Evolutionary conservation across 2,888 invertebrate species (phyloP).

Genomic region (Petrophora chlorosata): DNA sequence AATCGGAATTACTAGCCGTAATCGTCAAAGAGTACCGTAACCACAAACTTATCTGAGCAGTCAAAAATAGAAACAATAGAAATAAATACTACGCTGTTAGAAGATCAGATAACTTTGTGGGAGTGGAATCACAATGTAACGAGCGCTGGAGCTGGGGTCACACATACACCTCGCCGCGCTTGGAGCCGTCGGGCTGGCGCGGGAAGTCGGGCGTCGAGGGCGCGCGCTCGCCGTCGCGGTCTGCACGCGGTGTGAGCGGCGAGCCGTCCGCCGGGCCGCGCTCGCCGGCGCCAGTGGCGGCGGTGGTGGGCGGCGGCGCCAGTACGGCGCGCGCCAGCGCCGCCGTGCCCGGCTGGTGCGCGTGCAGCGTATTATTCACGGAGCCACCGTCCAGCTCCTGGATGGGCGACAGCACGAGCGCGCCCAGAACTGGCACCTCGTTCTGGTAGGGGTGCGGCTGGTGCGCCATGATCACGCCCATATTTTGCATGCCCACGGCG

Average conservation of each 20-base stretch:
- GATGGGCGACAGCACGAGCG: slow-evolving; percentile 91
- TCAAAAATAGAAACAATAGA: too few relatives aligned
- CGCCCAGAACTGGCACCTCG: slow-evolving; percentile 90
- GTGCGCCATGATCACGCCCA: slow-evolving; percentile 89
- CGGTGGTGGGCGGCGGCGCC: slow-evolving; percentile 62
- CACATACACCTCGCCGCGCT: slow-evolving; percentile 76
- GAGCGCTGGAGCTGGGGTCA: slow-evolving; percentile 42
- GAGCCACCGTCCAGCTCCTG: slow-evolving; percentile 92
- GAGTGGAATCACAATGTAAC: too few relatives aligned
- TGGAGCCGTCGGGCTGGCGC: slow-evolving; percentile 61
- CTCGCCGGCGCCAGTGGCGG: slow-evolving; percentile 80
- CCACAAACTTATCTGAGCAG: too few relatives aligned
- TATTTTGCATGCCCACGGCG: slow-evolving; percentile 78
- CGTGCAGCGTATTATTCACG: slow-evolving; percentile 88
- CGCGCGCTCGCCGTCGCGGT: slow-evolving; percentile 53
- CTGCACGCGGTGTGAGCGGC: background rate
- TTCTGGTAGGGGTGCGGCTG: slow-evolving; percentile 85
- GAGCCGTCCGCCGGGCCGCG: slow-evolving; percentile 77
- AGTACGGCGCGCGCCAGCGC: slow-evolving; percentile 91
- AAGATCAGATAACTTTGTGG: too few relatives aligned
- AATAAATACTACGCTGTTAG: too few relatives aligned
- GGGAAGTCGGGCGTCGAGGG: slow-evolving; percentile 67
- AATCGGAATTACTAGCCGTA: background rate
- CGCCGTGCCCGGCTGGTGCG: slow-evolving; percentile 89
- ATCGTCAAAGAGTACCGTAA: too few relatives aligned